Base-by-base conservation (phyloP, 2,888 invertebrate species). In the Galeruca laticollis region DNA sequence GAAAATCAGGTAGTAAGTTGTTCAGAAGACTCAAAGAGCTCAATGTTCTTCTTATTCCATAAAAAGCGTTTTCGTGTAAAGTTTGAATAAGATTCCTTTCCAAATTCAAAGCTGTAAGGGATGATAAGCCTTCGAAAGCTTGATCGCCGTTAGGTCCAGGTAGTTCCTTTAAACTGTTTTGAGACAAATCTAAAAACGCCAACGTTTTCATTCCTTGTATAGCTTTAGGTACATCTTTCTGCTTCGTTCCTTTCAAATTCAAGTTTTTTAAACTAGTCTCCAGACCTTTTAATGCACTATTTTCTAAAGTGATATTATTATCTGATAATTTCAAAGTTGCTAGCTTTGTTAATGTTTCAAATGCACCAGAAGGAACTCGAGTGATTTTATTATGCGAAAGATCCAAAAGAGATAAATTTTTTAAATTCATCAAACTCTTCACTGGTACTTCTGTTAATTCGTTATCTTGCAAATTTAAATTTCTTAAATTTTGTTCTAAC, bases 11-110 rank as follows among this genome's bases (percentile, higher is more conserved):
- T 68, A 97, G 88, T 66, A 96, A 88, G 86, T 97, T 97, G 84
- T 97, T 97, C 47, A 97, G 87, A 71, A 97, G 87, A 85, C 96
- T 96, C 64, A 97, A 87, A 0, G 96, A 97, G 83, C 94, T 96
- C 51, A 97, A 86, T 0, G 95, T 94, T 75, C 90, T 91, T 80
- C 90, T 91, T 49, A 96, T 90, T 0, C 96, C 96, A 8, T 87
- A 86, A 82, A 97, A 97, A 0, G 95, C 92, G 52, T 93, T 90
- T 75, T 91, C 89, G 52, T 90, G 91, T 67, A 97, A 89, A 72
- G 87, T 90, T 77, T 94, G 94, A 67, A 97, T 92, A 59, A 95
- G 87, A 86, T 97, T 97, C 80, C 96, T 87, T 86, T 97, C 97
- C 77, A 97, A 87, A 85, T 96, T 96, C 11, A 97, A 87, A 13